These are phyloP conservation scores for Halyomorpha halys DNA, from an alignment of 1,140 invertebrate genomes.

Conservation along the genomic window DNA sequence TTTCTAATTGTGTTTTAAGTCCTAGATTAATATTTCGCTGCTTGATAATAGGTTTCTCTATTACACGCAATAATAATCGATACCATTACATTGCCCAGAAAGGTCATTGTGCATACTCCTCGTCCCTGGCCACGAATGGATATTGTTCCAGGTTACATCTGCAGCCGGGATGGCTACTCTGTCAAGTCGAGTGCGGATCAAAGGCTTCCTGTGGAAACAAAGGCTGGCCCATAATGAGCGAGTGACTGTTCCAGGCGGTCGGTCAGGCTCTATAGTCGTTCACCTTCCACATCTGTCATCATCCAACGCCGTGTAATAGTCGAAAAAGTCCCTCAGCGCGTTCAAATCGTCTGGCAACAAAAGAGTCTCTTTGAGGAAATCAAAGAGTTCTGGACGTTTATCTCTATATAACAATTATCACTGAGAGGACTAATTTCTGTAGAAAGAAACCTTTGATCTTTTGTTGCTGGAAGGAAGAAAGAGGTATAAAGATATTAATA, in stretches of 20 bases:
- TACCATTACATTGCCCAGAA: too few species aligned
- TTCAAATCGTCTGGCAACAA: neutral
- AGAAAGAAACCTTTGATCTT: neutral
- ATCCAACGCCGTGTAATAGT: neutral
- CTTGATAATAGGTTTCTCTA: too few species aligned
- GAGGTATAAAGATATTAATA: too few species aligned
- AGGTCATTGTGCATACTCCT: too few species aligned
- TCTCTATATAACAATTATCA: neutral
- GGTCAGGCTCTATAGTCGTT: neutral
- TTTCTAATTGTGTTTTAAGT: too few species aligned
- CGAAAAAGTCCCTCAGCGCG: neutral
- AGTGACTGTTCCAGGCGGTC: neutral
- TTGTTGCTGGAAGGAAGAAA: too few species aligned
- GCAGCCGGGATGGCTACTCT: too few species aligned
- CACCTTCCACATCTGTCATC: neutral
- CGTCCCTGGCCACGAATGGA: too few species aligned
- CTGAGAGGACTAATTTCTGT: neutral
- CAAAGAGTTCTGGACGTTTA: neutral
- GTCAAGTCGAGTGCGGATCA: conserved; percentile 4
- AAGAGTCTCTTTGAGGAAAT: neutral
- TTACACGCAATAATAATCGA: too few species aligned
- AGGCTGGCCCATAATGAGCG: neutral
- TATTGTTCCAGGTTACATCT: too few species aligned
- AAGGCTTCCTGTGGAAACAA: conserved; percentile 6
- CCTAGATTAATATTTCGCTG: too few species aligned